These are phyloP conservation scores for Drosophila incognita DNA, from an alignment of 2,888 invertebrate genomes.

Conservation along the genomic window DNA sequence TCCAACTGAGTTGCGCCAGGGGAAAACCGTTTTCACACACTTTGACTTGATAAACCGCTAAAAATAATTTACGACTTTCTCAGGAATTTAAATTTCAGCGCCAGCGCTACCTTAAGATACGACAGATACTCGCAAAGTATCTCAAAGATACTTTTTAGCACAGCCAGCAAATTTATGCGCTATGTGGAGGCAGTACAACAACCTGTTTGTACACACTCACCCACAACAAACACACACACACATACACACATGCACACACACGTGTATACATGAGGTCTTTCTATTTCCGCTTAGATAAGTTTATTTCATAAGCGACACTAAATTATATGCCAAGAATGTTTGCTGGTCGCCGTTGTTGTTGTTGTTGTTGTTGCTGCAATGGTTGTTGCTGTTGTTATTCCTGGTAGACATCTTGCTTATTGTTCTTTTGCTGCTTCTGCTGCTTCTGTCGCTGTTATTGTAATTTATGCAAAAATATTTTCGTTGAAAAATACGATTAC, in stretches of 20 bases:
- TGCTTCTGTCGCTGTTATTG: slow-evolving; percentile 69
- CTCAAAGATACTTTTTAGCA: slow-evolving; percentile 48
- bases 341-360: slow-evolving; percentile 36
- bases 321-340: slow-evolving; percentile 79
- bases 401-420: slow-evolving; percentile 78
- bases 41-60: slow-evolving; percentile 75
- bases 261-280: slow-evolving; percentile 34
- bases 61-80: slow-evolving; percentile 79
- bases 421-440: slow-evolving; percentile 51
- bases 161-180: slow-evolving; percentile 65
- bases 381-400: slow-evolving; percentile 38
- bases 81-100: slow-evolving; percentile 78
- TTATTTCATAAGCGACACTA: slow-evolving; percentile 82
- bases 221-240: slow-evolving; percentile 31
- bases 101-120: slow-evolving; percentile 50
- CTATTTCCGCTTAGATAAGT: slow-evolving; percentile 81
- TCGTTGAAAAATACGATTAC: slow-evolving; percentile 72
- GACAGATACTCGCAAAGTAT: slow-evolving; percentile 54
- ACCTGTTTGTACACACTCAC: slow-evolving; percentile 63
- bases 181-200: slow-evolving; percentile 50
- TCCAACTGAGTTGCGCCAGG: background rate
- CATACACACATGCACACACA: slow-evolving; percentile 4
- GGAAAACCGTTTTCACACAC: slow-evolving; percentile 52
- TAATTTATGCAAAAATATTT: slow-evolving; percentile 80
- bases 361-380: slow-evolving; percentile 6